Evolutionary conservation across 2,888 invertebrate genomes (phyloP).

Genomic region (Schizaphis graminum): DNA sequence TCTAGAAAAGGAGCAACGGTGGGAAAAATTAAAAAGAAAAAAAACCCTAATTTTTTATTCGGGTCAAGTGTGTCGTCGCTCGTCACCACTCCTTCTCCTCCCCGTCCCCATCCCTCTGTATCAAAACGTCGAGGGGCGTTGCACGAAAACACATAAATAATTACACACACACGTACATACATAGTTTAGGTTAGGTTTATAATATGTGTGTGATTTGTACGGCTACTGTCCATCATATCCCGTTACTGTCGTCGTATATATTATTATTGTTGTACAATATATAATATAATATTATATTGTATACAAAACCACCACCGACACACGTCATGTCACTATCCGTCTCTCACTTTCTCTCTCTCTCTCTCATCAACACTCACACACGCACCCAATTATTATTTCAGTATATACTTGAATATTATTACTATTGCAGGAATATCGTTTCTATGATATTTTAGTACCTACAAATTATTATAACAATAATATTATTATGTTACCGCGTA

Average conservation of each 20-base stretch:
- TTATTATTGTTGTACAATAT: background rate
- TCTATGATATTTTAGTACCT: background rate
- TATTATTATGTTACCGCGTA: constrained; percentile 1
- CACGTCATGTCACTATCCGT: background rate
- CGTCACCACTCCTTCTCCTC: background rate
- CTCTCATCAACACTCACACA: background rate
- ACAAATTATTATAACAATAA: background rate
- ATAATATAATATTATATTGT: background rate
- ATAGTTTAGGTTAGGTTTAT: background rate
- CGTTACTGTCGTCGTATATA: background rate
- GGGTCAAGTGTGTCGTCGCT: constrained; percentile 52
- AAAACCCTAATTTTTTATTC: constrained; percentile 26
- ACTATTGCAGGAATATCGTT: background rate
- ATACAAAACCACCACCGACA: background rate
- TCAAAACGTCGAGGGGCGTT: background rate
- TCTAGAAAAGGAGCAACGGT: constrained; percentile 30
- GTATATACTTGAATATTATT: background rate
- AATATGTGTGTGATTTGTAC: background rate
- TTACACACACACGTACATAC: background rate
- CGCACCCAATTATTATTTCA: background rate
- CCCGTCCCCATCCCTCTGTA: too few species aligned
- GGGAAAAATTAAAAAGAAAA: background rate
- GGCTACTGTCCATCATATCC: background rate
- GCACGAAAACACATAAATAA: background rate
- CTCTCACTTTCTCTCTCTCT: background rate